Evolutionary conservation across 2,797 vertebrate species (phyloP).

Genomic region (Toxotes lorentzi): DNA sequence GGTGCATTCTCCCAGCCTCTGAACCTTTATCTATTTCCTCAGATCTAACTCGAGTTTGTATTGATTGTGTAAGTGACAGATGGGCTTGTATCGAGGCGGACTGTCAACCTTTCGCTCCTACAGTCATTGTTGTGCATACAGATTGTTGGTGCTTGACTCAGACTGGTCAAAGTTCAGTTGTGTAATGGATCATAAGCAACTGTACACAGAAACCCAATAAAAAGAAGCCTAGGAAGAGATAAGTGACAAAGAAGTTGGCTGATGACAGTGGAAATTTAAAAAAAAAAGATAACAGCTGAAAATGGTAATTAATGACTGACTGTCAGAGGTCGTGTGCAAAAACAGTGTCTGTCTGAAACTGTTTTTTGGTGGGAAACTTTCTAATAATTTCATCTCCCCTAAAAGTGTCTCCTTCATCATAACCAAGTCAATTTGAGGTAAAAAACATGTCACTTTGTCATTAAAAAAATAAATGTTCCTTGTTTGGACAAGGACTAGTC

Average conservation of each 20-base stretch:
- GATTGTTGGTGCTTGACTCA: slow-evolving; percentile 48
- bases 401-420: neutral
- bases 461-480: neutral
- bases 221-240: slow-evolving; percentile 1
- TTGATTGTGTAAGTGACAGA: slow-evolving; percentile 68
- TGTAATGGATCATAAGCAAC: slow-evolving; percentile 17
- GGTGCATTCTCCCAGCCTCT: slow-evolving; percentile 37
- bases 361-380: neutral
- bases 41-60: slow-evolving; percentile 59
- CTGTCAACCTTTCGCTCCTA: slow-evolving; percentile 22
- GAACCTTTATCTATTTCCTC: slow-evolving; percentile 67
- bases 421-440: neutral
- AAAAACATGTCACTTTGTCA: neutral
- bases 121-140: slow-evolving; percentile 52
- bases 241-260: neutral
- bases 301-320: neutral
- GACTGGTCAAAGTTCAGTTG: slow-evolving; percentile 59
- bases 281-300: neutral
- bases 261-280: neutral
- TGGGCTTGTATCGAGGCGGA: slow-evolving; percentile 18
- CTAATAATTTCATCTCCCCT: neutral
- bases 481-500: slow-evolving; percentile 12
- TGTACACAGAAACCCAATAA: slow-evolving; percentile 17
- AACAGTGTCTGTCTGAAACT: neutral
- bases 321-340: neutral